Evolutionary conservation across 2,113 vertebrate species (phyloP).

Genomic region (Morone chrysops): DNA sequence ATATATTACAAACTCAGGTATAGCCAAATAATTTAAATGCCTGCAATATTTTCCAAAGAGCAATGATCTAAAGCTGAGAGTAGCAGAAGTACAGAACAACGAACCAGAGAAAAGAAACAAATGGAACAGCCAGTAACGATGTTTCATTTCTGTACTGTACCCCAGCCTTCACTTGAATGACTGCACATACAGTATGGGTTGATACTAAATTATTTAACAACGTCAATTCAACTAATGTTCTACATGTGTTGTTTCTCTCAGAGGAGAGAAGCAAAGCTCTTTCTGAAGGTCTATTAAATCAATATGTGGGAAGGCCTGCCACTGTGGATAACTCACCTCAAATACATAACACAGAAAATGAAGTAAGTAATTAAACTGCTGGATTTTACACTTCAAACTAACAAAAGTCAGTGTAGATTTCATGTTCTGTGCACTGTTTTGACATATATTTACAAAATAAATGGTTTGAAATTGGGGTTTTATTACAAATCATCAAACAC

Average conservation of each 20-base stretch:
- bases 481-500: slow-evolving; percentile 70
- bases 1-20: not conserved
- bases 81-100: slow-evolving; percentile 10
- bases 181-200: slow-evolving; percentile 61
- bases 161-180: slow-evolving; percentile 56
- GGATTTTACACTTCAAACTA: slow-evolving; percentile 41
- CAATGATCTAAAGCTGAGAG: not conserved
- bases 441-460: slow-evolving; percentile 37
- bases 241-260: slow-evolving; percentile 75
- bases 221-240: slow-evolving; percentile 72
- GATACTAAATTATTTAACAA: slow-evolving; percentile 79
- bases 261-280: slow-evolving; percentile 63
- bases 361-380: slow-evolving; percentile 42
- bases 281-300: slow-evolving; percentile 65
- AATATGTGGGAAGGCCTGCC: slow-evolving; percentile 63
- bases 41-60: not conserved
- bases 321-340: slow-evolving; percentile 61
- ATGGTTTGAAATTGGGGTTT: slow-evolving; percentile 63
- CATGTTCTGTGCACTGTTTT: not conserved
- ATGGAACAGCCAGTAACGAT: slow-evolving; percentile 17
- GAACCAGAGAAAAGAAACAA: slow-evolving; percentile 30
- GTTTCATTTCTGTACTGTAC: slow-evolving; percentile 47
- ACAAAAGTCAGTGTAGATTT: slow-evolving; percentile 5
- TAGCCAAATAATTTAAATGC: not conserved
- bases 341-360: slow-evolving; percentile 40